Evolutionary conservation across 2,888 invertebrate species (phyloP), one percentile per base, ranked within the genome.

Genomic region (Phortica magna): DNA sequence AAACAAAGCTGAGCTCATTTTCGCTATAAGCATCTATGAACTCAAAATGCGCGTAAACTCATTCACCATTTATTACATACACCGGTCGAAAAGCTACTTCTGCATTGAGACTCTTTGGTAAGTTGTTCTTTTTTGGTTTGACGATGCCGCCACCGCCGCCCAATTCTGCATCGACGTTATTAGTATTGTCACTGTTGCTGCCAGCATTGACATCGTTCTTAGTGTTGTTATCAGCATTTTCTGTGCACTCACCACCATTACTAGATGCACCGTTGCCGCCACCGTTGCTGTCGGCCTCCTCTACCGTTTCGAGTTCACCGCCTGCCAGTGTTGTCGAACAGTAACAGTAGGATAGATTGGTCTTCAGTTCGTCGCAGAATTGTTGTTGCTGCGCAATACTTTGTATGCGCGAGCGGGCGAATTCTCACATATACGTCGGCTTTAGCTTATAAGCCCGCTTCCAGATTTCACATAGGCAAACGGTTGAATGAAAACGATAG

Each of bases 381-480:
- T 90, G 90, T 80, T 90, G 90, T 87, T 90, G 91, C 84, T 90
- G 90, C 90, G 90, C 90, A 90, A 90, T 90, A 82, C 90, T 90
- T 64, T 90, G 91, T 83, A 89, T 90, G 91, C 91, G 91, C 91
- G 89, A 91, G 83, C 91, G 91, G 82, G 91, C 90, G 84, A 89
- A 89, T 84, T 92, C 91, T 92, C 95, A 96, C 96, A 96, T 96
- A 89, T 96, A 96, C 89, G 96, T 95, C 1, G 96, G 96, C 89
- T 97, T 97, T 90, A 96, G 95, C 93, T 98, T 98, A 92, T 98
- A 98, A 7, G 98, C 97, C 83, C 96, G 94, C 92, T 98, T 98
- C 98, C 98, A 98, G 87, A 98, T 97, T 92, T 98, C 98, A 91
- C 98, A 98, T 77, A 98, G 93, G 90, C 98, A 98, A 1, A 98